Conservation (phyloP, 1,140 invertebrate species). For the Tetramorium alpestre region DNA sequence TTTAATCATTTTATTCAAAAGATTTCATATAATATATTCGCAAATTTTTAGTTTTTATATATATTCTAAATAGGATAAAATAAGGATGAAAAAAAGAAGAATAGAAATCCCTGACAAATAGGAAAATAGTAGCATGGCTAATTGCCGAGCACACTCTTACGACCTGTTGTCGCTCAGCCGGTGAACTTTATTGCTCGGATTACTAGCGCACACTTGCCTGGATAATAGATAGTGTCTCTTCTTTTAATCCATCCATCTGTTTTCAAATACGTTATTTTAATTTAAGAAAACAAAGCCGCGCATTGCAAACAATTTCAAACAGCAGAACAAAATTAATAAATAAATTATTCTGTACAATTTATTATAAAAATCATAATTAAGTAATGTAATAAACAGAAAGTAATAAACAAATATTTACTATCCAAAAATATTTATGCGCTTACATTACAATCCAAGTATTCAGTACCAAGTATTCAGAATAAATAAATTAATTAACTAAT, state of each 20-base stretch:
- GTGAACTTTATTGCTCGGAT: constrained; percentile 51
- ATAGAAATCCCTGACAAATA: background rate
- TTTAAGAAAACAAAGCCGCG: background rate
- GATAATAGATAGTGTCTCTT: constrained; percentile 12
- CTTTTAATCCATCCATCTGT: constrained; percentile 39
- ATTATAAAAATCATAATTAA: background rate
- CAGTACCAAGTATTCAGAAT: too few species aligned
- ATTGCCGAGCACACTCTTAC: constrained; percentile 61
- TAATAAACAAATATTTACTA: constrained; percentile 3
- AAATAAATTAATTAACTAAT: too few species aligned
- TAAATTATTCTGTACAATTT: background rate
- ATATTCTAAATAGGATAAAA: background rate
- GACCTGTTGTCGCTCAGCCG: constrained; percentile 58
- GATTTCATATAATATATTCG: background rate
- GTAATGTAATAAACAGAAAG: background rate
- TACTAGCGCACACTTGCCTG: constrained; percentile 43
- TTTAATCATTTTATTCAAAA: constrained; percentile 6
- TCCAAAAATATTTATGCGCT: background rate
- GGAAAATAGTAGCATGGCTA: constrained; percentile 49
- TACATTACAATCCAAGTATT: background rate
- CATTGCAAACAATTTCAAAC: background rate
- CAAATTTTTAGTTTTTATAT: background rate
- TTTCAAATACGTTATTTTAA: constrained; percentile 1
- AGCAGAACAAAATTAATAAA: background rate
- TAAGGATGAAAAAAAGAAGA: background rate